Evolutionary conservation across 2,888 invertebrate genomes (phyloP), one percentile per base, ranked within the genome.

Genomic region (Alsophila aescularia): DNA sequence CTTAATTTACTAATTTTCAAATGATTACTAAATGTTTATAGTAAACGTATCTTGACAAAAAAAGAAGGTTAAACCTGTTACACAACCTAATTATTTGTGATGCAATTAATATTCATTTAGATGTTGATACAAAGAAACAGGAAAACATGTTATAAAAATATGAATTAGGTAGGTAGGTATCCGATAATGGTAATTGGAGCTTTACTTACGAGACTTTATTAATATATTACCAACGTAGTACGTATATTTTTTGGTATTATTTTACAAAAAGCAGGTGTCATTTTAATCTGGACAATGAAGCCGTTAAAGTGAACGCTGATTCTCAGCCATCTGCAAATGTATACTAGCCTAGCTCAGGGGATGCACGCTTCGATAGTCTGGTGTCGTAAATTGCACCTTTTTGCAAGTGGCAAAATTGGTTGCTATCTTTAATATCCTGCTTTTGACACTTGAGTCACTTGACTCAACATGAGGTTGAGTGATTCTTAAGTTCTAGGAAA

Each of bases 291-390:
- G 65, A 67, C 69, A 59, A 63, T 52, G 80, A 81, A 81, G 72
- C 81, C 80, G 51, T 78, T 77, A 56, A 74, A 74, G 63, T 71
- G 64, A 58, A 64, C 61, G 58, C 66, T 60, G 67, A 75, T 72
- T 75, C 76, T 73, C 48, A 45, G 58, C 67, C 73, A 70, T 70
- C 70, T 77, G 72, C 63, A 72, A 72, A 74, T 70, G 70, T 69
- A 65, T n/a, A n/a, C n/a, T n/a, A n/a, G n/a, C n/a, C 37, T 49
- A 45, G 55, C 57, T 48, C 55, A 56, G 50, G 57, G 75, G 80
- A 79, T 67, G 73, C 63, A 69, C 66, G 75, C 72, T 60, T 73
- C 67, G 57, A 52, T 60, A 62, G 51, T 39, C 40, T 55, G 31
- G 45, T 42, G 35, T 42, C 50, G 55, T 54, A 59, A 44, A 41